Conservation (phyloP, 2,113 vertebrate species). For the Mobula hypostoma region DNA sequence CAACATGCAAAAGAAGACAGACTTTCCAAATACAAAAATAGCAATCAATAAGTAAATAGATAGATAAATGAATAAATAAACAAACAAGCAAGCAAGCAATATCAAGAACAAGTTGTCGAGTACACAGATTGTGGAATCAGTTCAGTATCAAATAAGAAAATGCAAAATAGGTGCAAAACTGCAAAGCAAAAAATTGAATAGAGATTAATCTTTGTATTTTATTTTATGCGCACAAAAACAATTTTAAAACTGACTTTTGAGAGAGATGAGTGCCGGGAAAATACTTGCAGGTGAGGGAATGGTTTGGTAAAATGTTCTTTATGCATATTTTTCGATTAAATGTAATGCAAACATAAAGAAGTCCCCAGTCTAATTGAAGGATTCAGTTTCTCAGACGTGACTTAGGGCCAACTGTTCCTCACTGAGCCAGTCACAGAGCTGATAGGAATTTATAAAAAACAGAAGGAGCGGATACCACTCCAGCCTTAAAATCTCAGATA, state of each 20-base stretch:
- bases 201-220: neutral
- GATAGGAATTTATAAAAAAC: neutral
- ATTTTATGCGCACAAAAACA: neutral
- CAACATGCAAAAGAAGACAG: too few species aligned
- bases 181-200: neutral
- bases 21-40: too few species aligned
- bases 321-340: neutral
- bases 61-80: too few species aligned
- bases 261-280: neutral
- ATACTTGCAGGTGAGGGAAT: constrained; percentile 2
- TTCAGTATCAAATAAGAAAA: too few species aligned
- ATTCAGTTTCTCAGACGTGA: neutral
- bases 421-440: neutral
- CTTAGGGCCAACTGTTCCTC: constrained; percentile 25
- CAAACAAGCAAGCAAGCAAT: too few species aligned
- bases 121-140: too few species aligned
- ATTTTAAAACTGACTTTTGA: neutral
- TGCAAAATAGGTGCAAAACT: neutral
- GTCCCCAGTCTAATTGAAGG: constrained; percentile 33
- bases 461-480: neutral
- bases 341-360: constrained; percentile 12
- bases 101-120: too few species aligned
- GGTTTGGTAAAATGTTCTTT: neutral
- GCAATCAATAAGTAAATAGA: too few species aligned
- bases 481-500: neutral